Conservation (phyloP, 2,888 invertebrate genomes). For the Lamellibrachia columna region DNA sequence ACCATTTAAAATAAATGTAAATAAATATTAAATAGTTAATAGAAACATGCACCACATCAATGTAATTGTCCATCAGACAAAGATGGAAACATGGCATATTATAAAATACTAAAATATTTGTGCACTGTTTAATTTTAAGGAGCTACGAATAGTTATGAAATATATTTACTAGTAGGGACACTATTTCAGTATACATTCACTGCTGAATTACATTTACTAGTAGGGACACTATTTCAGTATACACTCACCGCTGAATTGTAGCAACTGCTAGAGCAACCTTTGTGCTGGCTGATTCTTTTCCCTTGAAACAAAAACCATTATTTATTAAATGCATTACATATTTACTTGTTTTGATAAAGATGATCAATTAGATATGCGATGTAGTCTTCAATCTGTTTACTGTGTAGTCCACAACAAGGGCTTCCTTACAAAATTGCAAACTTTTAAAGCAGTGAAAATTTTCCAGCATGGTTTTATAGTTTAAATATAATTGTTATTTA, state of each 20-base stretch:
- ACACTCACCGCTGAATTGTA: constrained; percentile 56
- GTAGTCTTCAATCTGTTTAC: no score
- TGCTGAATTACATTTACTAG: constrained; percentile 49
- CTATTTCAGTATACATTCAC: constrained; percentile 41
- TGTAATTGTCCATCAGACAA: no score
- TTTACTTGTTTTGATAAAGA: neutral
- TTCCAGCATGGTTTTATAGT: no score
- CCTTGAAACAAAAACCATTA: constrained; percentile 45
- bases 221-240: constrained; percentile 6
- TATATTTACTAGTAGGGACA: neutral
- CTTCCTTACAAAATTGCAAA: no score
- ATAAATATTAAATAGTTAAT: no score
- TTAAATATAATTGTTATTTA: no score
- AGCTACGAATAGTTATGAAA: neutral
- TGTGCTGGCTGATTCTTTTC: constrained; percentile 61
- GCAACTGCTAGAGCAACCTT: constrained; percentile 61
- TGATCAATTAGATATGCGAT: neutral
- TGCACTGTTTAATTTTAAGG: neutral
- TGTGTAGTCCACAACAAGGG: no score
- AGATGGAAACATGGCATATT: no score
- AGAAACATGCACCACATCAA: no score
- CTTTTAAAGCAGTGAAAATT: no score
- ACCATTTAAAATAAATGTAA: no score
- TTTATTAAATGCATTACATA: neutral
- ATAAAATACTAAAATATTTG: no score